Percentiles rank a stretch among this genome's conserved stretches.
Conservation (phyloP, 2,797 vertebrate species). For the Macropus fuliginosus region DNA sequence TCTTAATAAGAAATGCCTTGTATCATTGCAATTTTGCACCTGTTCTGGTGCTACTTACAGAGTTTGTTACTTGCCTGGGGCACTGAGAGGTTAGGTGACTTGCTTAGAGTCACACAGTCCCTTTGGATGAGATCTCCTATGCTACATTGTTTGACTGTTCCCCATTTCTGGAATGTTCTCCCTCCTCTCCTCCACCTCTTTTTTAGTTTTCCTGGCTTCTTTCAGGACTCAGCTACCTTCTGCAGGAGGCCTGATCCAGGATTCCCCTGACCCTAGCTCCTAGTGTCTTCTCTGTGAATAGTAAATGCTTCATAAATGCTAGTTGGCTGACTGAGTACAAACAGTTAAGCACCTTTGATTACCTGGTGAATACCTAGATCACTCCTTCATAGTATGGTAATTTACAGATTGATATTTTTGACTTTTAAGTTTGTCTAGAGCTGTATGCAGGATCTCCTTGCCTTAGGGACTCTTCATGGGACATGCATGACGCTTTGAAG, state of each 20-base stretch:
- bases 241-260: background rate
- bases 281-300: background rate
- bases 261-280: background rate
- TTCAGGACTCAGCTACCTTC: background rate
- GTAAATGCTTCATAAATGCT: background rate
- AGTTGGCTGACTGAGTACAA: background rate
- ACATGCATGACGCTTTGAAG: accelerated
- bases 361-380: background rate
- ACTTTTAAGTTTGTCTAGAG: background rate
- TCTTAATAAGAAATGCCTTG: background rate
- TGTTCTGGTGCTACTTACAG: background rate
- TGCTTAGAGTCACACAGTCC: background rate
- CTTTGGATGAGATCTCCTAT: background rate
- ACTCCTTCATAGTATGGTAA: background rate
- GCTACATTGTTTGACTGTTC: background rate
- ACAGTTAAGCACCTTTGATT: accelerated
- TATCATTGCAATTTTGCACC: background rate
- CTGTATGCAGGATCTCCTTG: background rate
- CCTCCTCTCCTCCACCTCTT: background rate
- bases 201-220: background rate
- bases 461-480: accelerated
- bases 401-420: background rate
- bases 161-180: background rate
- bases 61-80: background rate
- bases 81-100: background rate